Evolutionary conservation across 2,113 vertebrate species (phyloP).

Genomic region (Actenoides hombroni): DNA sequence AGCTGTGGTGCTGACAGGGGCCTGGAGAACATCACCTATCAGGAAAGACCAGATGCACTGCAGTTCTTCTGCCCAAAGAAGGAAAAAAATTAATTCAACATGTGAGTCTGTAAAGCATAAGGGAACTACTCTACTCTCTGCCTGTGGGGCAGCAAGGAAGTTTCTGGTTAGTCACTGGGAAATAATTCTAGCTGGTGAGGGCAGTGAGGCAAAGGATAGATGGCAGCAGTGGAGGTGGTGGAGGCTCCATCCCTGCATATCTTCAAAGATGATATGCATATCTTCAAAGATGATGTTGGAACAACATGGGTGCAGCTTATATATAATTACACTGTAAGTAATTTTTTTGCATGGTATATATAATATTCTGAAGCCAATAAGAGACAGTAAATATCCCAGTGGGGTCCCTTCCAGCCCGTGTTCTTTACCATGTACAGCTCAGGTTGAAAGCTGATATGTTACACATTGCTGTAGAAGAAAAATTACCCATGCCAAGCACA

Average conservation of each 20-base stretch:
- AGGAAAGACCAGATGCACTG: background rate
- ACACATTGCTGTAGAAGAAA: background rate
- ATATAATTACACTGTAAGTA: background rate
- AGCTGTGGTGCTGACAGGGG: background rate
- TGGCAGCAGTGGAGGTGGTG: rapidly evolving
- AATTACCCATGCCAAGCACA: background rate
- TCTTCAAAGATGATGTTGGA: background rate
- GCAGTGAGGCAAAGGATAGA: background rate
- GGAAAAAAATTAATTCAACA: background rate
- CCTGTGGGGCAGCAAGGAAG: background rate
- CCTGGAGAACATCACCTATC: background rate
- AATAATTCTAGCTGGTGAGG: background rate
- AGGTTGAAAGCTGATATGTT: background rate
- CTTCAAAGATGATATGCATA: background rate
- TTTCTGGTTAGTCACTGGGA: background rate
- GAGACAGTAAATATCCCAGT: background rate
- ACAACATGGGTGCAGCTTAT: background rate
- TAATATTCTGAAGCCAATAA: background rate
- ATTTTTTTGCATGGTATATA: background rate
- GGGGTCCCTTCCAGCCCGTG: background rate
- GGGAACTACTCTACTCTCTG: background rate
- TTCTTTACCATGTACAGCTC: background rate
- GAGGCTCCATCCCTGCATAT: background rate
- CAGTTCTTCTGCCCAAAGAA: background rate
- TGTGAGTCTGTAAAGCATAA: background rate